Conservation (phyloP, 2,888 invertebrate species). For the Bibio marci region DNA sequence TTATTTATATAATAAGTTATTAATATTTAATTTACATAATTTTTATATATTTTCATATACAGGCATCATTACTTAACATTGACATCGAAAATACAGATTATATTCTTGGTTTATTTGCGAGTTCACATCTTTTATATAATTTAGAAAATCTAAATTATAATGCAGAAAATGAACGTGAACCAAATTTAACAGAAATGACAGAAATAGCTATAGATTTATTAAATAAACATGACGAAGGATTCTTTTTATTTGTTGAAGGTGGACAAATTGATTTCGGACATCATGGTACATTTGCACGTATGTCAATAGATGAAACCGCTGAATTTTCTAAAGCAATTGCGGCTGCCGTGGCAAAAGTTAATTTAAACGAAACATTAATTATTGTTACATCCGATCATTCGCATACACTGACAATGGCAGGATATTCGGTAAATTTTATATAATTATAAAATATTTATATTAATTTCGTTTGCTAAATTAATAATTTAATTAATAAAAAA, state of each 20-base stretch:
- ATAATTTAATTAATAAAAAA: too few relatives aligned
- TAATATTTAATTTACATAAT: too few relatives aligned
- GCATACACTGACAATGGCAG: constrained; percentile 57
- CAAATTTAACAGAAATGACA: constrained; percentile 49
- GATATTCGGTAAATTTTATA: constrained; percentile 44
- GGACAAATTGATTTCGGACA: constrained; percentile 34
- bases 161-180: constrained; percentile 29
- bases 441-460: background rate
- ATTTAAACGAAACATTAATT: constrained; percentile 52
- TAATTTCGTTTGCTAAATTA: too few relatives aligned
- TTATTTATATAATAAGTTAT: too few relatives aligned
- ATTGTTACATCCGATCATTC: constrained; percentile 69
- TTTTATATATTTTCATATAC: too few relatives aligned
- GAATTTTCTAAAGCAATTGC: constrained; percentile 55
- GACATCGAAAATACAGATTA: constrained; percentile 33
- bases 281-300: constrained; percentile 44
- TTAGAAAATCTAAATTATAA: constrained; percentile 32
- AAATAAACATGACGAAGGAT: constrained; percentile 41
- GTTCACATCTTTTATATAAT: constrained; percentile 40
- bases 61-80: constrained; percentile 12
- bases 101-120: constrained; percentile 36
- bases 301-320: constrained; percentile 60
- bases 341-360: constrained; percentile 41
- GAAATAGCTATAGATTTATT: constrained; percentile 41
- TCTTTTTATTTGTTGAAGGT: constrained; percentile 53